A percentile compares a stretch with the other conserved stretches of the same genome.
These are phyloP conservation scores for Echinarachnius parma DNA, from an alignment of 53 echinoderm and acorn worm species.

Conservation along the genomic window DNA sequence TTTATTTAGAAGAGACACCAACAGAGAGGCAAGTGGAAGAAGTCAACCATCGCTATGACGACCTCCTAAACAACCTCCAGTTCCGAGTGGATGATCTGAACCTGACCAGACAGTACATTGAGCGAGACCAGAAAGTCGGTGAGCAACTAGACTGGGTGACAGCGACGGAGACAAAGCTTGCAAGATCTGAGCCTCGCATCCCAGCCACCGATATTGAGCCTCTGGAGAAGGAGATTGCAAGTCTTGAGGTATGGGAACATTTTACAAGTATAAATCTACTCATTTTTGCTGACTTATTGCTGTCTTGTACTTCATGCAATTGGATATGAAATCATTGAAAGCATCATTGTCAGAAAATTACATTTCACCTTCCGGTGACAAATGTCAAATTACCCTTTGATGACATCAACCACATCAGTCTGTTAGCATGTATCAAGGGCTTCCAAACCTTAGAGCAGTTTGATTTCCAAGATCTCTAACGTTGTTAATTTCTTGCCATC, in stretches of 20 bases:
- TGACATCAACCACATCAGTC: too few relatives aligned
- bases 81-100: conserved; percentile 72
- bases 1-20: conserved; percentile 72
- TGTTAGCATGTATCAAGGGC: too few relatives aligned
- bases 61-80: conserved; percentile 62
- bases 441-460: too few relatives aligned
- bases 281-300: too few relatives aligned
- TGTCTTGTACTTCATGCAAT: too few relatives aligned
- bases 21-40: conserved; percentile 77
- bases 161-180: conserved; percentile 59
- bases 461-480: too few relatives aligned
- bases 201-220: conserved; percentile 69
- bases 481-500: too few relatives aligned
- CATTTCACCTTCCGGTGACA: too few relatives aligned
- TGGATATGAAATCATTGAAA: too few relatives aligned
- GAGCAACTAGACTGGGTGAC: conserved; percentile 76
- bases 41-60: conserved; percentile 85
- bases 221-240: conserved; percentile 72
- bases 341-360: too few relatives aligned
- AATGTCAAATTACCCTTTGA: too few relatives aligned
- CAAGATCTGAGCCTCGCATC: conserved; percentile 51
- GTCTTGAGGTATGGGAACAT: conserved; percentile 80
- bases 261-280: too few relatives aligned
- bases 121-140: conserved; percentile 63
- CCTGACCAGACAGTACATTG: conserved; percentile 86